Evolutionary conservation across 2,113 vertebrate genomes (phyloP), one percentile per base, ranked within the genome.

Genomic region (Syngnathus floridae): DNA sequence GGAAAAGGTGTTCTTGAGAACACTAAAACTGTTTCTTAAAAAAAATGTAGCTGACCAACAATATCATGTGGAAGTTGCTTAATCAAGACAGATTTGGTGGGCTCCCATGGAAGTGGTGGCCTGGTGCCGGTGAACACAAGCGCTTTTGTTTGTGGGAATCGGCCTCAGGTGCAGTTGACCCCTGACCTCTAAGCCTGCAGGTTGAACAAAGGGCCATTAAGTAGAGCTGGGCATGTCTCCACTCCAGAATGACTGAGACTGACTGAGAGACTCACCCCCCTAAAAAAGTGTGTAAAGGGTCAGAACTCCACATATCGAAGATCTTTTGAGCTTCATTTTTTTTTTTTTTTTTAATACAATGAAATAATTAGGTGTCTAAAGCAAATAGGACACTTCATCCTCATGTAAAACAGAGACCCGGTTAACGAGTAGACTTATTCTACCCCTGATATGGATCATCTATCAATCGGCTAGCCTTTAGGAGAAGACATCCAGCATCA

Each of bases 141-240:
- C 75, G 74, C 88, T 87, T 90, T 89, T 90, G 87, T 90, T 84
- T 82, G 88, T 87, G 86, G 84, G 88, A 88, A 86, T 82, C 80
- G 80, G 87, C 91, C 90, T 90, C 88, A 91, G 91, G 90, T 91
- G 90, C 81, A 86, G 82, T 79, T 86, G 88, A 91, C 88, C 90
- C 75, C 75, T 89, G 87, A 92, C 90, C 88, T 68, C 31, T 75
- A 38, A 76, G 81, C 82, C 87, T 73, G 75, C 85, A 88, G 88
- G 83, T 90, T 88, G 83, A 88, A 91, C 89, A 90, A 90, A 90
- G 84, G 78, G 81, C 84, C 82, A 89, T 88, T 91, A 87, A 88
- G 81, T 67, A 79, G 75, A 73, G 67, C 71, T 40, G 71, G 74
- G 75, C 76, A 77, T 77, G 77, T 77, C 81, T 82, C 69, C 76